phyloP scores from a whole-genome alignment of 2,888 invertebrate genomes.

The Dimorphilus gyrociliatus region DNA sequence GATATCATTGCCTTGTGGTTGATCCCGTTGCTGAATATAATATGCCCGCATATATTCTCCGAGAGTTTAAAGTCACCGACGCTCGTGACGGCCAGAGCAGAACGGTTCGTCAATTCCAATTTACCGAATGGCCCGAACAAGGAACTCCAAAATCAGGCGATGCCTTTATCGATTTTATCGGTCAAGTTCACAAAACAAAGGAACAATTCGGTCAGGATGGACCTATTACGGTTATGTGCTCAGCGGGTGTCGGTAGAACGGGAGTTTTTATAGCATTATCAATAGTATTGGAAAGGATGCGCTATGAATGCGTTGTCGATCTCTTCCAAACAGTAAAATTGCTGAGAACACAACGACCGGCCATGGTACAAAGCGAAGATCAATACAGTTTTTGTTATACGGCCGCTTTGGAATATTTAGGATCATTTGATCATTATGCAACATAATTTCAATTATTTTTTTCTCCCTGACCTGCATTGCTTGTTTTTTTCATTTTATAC shows the following conservation, averaged over 20 bases:
- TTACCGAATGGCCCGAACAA: slow-evolving; percentile 44
- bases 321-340: slow-evolving; percentile 98
- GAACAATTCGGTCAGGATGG: slow-evolving; percentile 99
- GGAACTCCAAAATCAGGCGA: slow-evolving; percentile 93
- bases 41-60: slow-evolving; percentile 94
- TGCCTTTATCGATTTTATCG: slow-evolving; percentile 97
- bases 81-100: slow-evolving; percentile 90
- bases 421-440: slow-evolving; percentile 73
- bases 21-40: slow-evolving; percentile 99
- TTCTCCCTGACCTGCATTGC: no score
- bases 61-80: slow-evolving; percentile 97
- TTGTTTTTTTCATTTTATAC: no score
- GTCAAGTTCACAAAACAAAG: slow-evolving; percentile 98
- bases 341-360: slow-evolving; percentile 88
- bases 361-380: slow-evolving; percentile 99
- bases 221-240: slow-evolving; percentile 95
- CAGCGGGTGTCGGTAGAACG: slow-evolving; percentile 93
- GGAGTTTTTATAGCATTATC: slow-evolving; percentile 96
- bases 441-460: no score
- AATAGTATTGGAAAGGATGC: slow-evolving; percentile 94
- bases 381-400: slow-evolving; percentile 99
- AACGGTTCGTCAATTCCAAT: slow-evolving; percentile 40
- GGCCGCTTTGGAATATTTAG: slow-evolving; percentile 92
- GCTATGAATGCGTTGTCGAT: slow-evolving; percentile 95
- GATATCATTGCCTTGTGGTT: slow-evolving; percentile 93